Evolutionary conservation across 2,888 invertebrate species (phyloP), one percentile per base, ranked within the genome.

Genomic region (Leptarthrus brevirostris): DNA sequence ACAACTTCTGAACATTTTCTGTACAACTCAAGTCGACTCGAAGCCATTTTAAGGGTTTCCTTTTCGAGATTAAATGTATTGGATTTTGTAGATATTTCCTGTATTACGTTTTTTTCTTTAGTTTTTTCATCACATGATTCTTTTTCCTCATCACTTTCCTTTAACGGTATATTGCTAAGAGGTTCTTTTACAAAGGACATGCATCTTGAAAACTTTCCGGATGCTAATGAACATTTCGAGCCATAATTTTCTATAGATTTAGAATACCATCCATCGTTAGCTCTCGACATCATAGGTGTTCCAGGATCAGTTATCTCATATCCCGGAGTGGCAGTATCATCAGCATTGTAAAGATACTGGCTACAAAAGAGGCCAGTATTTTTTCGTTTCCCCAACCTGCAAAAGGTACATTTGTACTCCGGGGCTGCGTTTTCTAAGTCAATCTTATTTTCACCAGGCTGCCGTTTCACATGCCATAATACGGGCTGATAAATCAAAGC

Each of bases 401-500:
- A 69, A 26, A 52, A 34, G 8, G 18, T 18, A 18, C 69, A 69
- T 3, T 52, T 49, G 20, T 52, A 20, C 2, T 47, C 26, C 3
- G 20, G n/a, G 10, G 34, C 54, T 54, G 40, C 16, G 8, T 8
- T 18, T 30, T 52, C 52, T n/a, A 49, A 12, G 24, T 52, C 89
- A 89, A 81, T 89, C 89, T 58, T 88, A 88, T 79, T 16, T n/a
- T 88, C 86, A 8, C 86, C n/a, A 81, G 77, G 86, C 84, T 74
- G 86, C 78, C 84, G 86, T 80, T 88, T 88, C 2, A 88, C 85
- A 81, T 93, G 93, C 91, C 90, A 91, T 81, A 90, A 89, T 0
- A 93, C 91, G 2, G 93, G 93, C 80, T 93, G 93, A 52, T 92
- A 84, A 69, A 93, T 83, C 74, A 91, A 84, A 2, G 91, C 88